Conservation (phyloP, 2,888 invertebrate species). For the Drosophila mimetica region DNA sequence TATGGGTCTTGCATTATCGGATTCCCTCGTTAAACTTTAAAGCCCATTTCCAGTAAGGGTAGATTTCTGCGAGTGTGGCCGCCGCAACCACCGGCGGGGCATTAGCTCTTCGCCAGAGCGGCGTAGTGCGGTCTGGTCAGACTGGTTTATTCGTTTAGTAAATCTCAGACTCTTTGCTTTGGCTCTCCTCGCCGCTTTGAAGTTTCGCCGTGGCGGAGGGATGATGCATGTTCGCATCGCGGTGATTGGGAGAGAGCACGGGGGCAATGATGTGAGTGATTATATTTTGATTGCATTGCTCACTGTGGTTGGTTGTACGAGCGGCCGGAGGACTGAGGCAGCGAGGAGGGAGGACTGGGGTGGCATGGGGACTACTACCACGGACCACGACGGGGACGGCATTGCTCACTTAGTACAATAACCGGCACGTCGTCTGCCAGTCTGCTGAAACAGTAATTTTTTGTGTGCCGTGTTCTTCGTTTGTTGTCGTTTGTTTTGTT, state of each 20-base stretch:
- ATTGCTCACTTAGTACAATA: slow-evolving; percentile 70
- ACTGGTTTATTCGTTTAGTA: slow-evolving; percentile 77
- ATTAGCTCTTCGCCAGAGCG: slow-evolving; percentile 49
- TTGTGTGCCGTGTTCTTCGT: slow-evolving; percentile 52
- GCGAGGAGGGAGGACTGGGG: not conserved
- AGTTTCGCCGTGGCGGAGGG: slow-evolving; percentile 77
- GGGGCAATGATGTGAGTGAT: slow-evolving; percentile 82
- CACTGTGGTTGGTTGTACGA: slow-evolving; percentile 80
- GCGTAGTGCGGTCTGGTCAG: slow-evolving; percentile 58
- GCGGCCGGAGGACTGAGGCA: not conserved
- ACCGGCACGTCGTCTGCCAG: slow-evolving; percentile 75
- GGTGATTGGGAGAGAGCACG: slow-evolving; percentile 78
- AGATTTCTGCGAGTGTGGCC: slow-evolving; percentile 18
- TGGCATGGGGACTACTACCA: not conserved
- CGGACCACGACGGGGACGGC: slow-evolving; percentile 41
- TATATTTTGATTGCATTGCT: slow-evolving; percentile 78
- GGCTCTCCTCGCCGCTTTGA: slow-evolving; percentile 71
- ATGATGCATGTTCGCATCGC: slow-evolving; percentile 75
- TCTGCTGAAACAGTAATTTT: slow-evolving; percentile 80
- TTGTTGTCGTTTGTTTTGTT: slow-evolving; percentile 76
- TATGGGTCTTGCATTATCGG: not conserved
- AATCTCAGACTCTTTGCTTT: slow-evolving; percentile 78
- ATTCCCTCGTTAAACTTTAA: not conserved
- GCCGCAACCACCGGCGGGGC: slow-evolving; percentile 51
- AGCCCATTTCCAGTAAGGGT: not conserved